A percentile compares a stretch with the other conserved stretches of the same genome.
Evolutionary conservation across 2,113 vertebrate species (phyloP).

Genomic region (Anthoscopus minutus): DNA sequence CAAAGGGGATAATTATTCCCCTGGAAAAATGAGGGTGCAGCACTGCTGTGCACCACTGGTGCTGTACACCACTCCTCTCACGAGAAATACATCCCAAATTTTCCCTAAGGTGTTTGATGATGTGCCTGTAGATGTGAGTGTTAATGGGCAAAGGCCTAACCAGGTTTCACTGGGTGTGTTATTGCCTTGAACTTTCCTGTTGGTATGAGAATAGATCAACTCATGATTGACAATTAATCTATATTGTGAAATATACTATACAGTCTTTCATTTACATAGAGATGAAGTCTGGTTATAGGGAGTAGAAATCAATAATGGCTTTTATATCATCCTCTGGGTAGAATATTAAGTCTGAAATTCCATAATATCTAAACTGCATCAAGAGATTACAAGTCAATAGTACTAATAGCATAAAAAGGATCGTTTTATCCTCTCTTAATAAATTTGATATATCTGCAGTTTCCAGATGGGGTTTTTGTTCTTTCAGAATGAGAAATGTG

Average conservation of each 20-base stretch:
- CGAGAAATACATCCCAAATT: neutral
- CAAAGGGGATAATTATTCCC: neutral
- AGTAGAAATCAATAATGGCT: conserved; percentile 51
- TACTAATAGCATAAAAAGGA: neutral
- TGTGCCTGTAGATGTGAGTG: neutral
- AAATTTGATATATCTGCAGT: neutral
- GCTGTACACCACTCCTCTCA: neutral
- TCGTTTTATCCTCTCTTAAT: neutral
- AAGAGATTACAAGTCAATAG: conserved; percentile 36
- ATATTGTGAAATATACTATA: neutral
- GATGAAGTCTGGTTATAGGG: conserved; percentile 16
- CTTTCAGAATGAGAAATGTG: neutral
- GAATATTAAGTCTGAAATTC: conserved; percentile 22
- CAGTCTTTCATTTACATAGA: conserved; percentile 44
- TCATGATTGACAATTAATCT: conserved; percentile 7
- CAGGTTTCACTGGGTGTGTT: neutral
- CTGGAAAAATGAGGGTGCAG: neutral
- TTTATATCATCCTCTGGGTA: neutral
- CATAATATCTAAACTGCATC: neutral
- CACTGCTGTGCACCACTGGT: too few relatives aligned
- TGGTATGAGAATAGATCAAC: neutral
- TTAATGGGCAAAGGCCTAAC: neutral
- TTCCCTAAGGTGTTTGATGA: neutral
- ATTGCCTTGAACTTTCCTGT: neutral
- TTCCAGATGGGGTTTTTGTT: neutral